These are phyloP conservation scores for Alca torda DNA, from an alignment of 2,797 vertebrate species.

Conservation along the genomic window DNA sequence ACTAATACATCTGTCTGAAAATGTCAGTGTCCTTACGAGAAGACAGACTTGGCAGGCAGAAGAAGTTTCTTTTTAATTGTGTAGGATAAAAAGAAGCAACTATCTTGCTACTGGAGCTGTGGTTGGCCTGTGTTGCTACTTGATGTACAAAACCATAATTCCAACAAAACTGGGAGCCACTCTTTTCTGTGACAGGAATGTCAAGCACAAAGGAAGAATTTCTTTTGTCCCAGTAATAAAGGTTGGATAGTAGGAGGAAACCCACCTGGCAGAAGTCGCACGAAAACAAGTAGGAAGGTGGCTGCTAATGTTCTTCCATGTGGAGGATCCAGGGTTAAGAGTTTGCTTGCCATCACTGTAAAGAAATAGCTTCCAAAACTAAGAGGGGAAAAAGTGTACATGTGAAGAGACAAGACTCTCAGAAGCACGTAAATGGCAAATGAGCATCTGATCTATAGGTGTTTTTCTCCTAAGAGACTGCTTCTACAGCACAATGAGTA, in stretches of 20 bases:
- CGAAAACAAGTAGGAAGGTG: neutral
- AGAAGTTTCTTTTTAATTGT: neutral
- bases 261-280: neutral
- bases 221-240: neutral
- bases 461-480: neutral
- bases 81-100: neutral
- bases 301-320: neutral
- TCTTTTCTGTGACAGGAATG: neutral
- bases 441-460: neutral
- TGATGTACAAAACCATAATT: neutral
- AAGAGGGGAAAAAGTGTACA: neutral
- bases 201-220: neutral
- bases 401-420: neutral
- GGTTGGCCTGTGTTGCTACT: neutral
- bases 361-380: neutral
- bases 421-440: neutral
- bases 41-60: neutral
- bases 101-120: neutral
- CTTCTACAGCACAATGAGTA: fast-evolving
- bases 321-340: neutral
- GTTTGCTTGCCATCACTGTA: neutral
- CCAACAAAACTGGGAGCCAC: neutral
- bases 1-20: neutral
- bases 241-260: neutral
- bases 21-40: neutral